Conservation (phyloP, 2,888 invertebrate species). For the Palloptera scutellata region DNA sequence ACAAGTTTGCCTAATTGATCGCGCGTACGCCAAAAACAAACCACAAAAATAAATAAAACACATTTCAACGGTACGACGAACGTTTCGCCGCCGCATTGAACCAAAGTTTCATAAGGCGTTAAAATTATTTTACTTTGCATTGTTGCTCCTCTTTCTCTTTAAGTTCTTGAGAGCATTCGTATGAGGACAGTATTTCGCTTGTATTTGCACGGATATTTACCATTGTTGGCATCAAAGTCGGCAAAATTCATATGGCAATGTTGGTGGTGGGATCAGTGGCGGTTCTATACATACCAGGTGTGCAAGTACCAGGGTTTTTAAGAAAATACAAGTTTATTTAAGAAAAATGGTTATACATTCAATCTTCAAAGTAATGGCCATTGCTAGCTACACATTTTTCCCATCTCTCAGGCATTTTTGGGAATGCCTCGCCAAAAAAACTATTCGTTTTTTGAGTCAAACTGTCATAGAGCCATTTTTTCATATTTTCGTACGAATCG, state of each 20-base stretch:
- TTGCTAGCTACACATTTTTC: no score
- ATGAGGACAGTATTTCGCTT: background rate
- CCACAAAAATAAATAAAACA: slow-evolving; percentile 21
- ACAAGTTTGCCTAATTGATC: slow-evolving; percentile 63
- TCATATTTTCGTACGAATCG: no score
- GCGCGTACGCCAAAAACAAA: slow-evolving; percentile 59
- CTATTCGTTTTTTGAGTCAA: no score
- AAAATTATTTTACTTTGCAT: slow-evolving; percentile 43
- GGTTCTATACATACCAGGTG: no score
- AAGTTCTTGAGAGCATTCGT: background rate
- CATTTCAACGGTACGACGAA: background rate
- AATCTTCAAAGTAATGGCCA: no score
- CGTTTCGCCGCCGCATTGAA: no score
- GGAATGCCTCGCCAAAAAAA: no score
- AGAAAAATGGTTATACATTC: no score
- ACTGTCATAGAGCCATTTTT: no score
- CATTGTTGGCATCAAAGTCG: slow-evolving; percentile 22
- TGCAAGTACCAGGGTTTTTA: no score
- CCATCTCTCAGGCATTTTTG: no score
- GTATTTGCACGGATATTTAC: background rate
- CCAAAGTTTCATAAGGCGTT: slow-evolving; percentile 46
- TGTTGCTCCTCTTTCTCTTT: slow-evolving; percentile 32
- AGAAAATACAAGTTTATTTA: no score
- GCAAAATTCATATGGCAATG: slow-evolving; percentile 41
- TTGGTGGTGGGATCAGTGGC: slow-evolving; percentile 35